Evolutionary conservation across 2,888 invertebrate genomes (phyloP).

Genomic region (Dryococelus australis): DNA sequence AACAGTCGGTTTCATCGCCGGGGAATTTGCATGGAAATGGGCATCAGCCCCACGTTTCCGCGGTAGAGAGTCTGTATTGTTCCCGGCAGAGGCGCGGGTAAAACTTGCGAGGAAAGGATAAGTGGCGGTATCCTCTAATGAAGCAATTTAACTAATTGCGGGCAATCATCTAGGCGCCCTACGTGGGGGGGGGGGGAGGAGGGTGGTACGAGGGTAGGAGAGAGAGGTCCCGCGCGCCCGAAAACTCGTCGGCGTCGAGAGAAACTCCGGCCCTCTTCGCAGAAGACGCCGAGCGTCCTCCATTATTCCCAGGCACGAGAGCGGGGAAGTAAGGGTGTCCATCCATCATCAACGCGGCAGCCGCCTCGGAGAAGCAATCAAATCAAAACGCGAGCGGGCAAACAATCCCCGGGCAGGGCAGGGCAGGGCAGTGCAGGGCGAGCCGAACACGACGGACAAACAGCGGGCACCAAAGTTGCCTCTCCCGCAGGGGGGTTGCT

Average conservation of each 20-base stretch:
- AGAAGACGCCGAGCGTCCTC: not conserved
- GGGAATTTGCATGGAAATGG: not conserved
- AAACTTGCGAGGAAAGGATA: not conserved
- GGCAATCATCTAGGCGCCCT: not conserved
- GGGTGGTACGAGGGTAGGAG: too few species aligned
- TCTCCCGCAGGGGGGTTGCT: too few species aligned
- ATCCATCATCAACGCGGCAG: too few species aligned
- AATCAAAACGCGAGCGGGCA: too few species aligned
- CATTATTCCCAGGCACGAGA: too few species aligned
- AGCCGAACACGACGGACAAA: too few species aligned
- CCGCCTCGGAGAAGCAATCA: too few species aligned
- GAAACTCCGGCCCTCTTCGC: not conserved
- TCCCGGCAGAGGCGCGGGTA: not conserved
- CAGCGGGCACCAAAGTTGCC: too few species aligned
- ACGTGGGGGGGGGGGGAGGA: not conserved
- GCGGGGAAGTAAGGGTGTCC: too few species aligned
- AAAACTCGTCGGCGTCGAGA: not conserved
- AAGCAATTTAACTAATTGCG: constrained; percentile 31
- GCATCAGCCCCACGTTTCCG: not conserved
- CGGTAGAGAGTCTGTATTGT: not conserved
- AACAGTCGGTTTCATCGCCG: not conserved
- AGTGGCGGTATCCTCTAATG: constrained; percentile 12
- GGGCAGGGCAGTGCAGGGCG: too few species aligned
- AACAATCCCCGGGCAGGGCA: too few species aligned
- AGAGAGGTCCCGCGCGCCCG: not conserved